Evolutionary conservation across 2,888 invertebrate genomes (phyloP), one percentile per base, ranked within the genome.

Genomic region (Nomada hirtipes): DNA sequence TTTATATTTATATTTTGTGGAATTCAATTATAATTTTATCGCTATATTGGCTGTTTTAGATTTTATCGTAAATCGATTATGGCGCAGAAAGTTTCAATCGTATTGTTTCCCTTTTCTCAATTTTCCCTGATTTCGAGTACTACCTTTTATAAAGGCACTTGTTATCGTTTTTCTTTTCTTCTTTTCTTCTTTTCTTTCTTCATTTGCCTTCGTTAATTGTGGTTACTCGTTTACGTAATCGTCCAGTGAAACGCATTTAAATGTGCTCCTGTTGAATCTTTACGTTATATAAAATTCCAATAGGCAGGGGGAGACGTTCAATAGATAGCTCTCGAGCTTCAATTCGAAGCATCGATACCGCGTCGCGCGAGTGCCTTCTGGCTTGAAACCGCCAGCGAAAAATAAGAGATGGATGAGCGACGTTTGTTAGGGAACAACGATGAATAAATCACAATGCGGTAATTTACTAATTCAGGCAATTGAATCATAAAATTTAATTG

Each of bases 391-490:
- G 53, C 13, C 26, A 20, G 23, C 18, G 60, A 50, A 29, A 15
- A 29, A 53, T 23, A 13, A n/a, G 23, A 7, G 44, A 57, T 53
- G 20, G 15, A 10, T 26, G n/a, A 44, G 50, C 7, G 42, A 53
- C 52, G 60, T 72, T 55, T 68, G 59, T 68, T 63, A 68, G 26
- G 7, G 65, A 68, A 55, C 52, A 71, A 76, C 67, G 55, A 4
- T 53, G 57, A 64, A 57, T 73, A 68, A 76, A 82, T 70, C 64
- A 68, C 65, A 74, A 79, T 72, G 70, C 59, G 74, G 76, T 84
- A 79, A 84, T 86, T 84, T 76, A 84, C 81, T 63, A 76, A 64
- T 76, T 44, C 70, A 55, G 84, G 36, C 74, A 76, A 84, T 86
- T 81, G 65, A 23, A 13, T 67, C 23, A 60, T n/a, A 50, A 78